A percentile compares a stretch with the other conserved stretches of the same genome.
phyloP scores from a whole-genome alignment of 2,113 vertebrate genomes.

The Carassius carassius region DNA sequence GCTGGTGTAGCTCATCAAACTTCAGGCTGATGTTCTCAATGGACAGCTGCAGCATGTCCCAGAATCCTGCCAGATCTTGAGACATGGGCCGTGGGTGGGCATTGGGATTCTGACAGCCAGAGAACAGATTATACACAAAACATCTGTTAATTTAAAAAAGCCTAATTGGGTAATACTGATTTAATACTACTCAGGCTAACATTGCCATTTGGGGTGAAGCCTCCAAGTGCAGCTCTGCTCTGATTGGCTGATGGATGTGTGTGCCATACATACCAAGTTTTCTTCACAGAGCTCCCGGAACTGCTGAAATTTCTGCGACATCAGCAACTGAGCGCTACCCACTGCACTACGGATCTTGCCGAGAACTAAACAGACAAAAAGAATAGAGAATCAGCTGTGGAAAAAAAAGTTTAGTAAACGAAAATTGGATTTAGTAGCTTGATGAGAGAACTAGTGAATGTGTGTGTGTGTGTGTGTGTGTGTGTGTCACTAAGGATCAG shows the following conservation, averaged over 20 bases:
- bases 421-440: neutral
- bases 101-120: conserved; percentile 83
- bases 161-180: neutral
- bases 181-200: neutral
- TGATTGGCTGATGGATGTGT: conserved; percentile 18
- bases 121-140: conserved; percentile 15
- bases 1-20: conserved; percentile 99
- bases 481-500: neutral
- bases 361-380: conserved; percentile 34
- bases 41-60: conserved; percentile 99
- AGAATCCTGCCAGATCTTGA: conserved; percentile 97
- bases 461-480: conserved; percentile 12
- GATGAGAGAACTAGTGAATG: neutral
- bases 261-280: conserved; percentile 88
- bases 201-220: neutral
- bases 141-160: neutral
- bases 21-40: conserved; percentile 99
- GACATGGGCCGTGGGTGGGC: conserved; percentile 91
- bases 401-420: neutral
- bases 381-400: neutral
- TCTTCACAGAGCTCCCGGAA: conserved; percentile 97
- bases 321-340: conserved; percentile 94
- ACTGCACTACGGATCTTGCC: conserved; percentile 64
- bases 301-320: conserved; percentile 98
- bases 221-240: neutral